Conservation (phyloP, 2,113 vertebrate species). For the Dendropsophus ebraccatus region DNA sequence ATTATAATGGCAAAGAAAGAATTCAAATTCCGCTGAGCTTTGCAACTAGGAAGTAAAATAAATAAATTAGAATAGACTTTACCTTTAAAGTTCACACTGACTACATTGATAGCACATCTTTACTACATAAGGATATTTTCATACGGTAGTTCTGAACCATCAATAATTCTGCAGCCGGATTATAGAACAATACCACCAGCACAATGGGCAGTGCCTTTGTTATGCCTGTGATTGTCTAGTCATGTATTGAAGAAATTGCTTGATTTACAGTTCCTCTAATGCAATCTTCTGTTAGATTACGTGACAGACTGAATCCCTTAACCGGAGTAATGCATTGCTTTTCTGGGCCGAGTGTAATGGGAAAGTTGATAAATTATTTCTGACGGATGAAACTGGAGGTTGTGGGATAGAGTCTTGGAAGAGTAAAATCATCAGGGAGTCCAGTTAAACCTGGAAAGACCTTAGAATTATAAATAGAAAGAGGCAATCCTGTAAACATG, state of each 20-base stretch:
- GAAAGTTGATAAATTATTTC: slow-evolving; percentile 48
- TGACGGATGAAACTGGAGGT: slow-evolving; percentile 19
- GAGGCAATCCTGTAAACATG: slow-evolving; percentile 1
- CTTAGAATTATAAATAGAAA: slow-evolving; percentile 35
- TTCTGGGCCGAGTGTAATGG: slow-evolving; percentile 10
- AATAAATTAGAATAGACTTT: not conserved
- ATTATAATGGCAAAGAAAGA: slow-evolving; percentile 97
- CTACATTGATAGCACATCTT: not conserved
- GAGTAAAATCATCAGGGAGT: slow-evolving; percentile 41
- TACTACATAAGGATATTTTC: not conserved
- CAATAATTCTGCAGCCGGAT: not conserved
- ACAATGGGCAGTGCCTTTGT: not conserved
- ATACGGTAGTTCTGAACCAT: not conserved
- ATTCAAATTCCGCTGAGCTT: slow-evolving; percentile 95
- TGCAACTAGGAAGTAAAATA: slow-evolving; percentile 82
- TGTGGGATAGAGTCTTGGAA: not conserved
- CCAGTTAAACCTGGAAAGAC: not conserved
- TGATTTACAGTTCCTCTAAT: slow-evolving; percentile 6
- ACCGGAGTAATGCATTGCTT: slow-evolving; percentile 19
- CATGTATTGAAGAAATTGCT: not conserved
- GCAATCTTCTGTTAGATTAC: not conserved
- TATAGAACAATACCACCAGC: not conserved
- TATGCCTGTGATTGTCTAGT: not conserved
- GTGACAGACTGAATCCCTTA: not conserved
- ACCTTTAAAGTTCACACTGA: not conserved